Evolutionary conservation across 2,888 invertebrate genomes (phyloP).

Genomic region (Ophion ellenae): DNA sequence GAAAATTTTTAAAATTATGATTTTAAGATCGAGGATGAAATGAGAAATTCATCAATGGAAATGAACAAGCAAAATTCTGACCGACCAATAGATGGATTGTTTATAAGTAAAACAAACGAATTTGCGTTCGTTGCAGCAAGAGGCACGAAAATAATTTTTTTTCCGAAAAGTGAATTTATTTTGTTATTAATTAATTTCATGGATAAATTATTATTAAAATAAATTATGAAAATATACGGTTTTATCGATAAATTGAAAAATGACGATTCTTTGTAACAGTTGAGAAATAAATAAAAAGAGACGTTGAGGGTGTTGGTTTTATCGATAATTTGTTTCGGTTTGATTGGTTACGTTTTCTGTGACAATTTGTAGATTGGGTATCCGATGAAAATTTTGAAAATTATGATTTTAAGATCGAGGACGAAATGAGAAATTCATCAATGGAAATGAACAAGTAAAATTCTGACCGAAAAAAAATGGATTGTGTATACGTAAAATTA

Average conservation of each 20-base stretch:
- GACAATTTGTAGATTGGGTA: no score
- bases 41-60: neutral
- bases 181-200: neutral
- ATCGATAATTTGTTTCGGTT: no score
- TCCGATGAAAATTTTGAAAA: no score
- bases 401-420: neutral
- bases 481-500: neutral
- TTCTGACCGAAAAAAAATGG: neutral
- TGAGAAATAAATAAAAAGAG: neutral
- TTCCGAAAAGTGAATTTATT: no score
- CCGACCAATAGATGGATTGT: neutral
- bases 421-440: neutral
- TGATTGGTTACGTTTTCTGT: no score
- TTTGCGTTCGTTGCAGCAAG: no score
- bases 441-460: slow-evolving; percentile 14
- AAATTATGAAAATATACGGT: no score
- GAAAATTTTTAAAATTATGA: no score
- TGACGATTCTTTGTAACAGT: neutral
- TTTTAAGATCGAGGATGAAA: neutral
- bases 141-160: neutral
- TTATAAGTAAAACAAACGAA: neutral
- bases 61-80: slow-evolving; percentile 2
- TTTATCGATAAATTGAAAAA: neutral
- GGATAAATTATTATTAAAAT: neutral
- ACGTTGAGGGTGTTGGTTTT: neutral